Base-by-base conservation (phyloP, 1,140 invertebrate genomes). In the Sycophila sp. region DNA sequence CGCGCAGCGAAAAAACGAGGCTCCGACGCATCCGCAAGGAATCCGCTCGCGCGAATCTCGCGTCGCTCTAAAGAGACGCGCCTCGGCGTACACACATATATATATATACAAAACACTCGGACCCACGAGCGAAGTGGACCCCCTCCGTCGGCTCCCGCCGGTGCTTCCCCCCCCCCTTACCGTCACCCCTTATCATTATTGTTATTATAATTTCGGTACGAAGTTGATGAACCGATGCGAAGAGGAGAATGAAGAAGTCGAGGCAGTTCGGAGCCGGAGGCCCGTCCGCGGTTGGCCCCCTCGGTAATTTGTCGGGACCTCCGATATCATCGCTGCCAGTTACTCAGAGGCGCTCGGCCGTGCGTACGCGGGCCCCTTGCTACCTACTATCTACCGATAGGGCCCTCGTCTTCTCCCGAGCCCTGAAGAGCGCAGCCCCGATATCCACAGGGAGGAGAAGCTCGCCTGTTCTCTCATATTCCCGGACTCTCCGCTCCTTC, bases 241-340 rank as follows among this genome's bases (percentile, higher is more conserved):
- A 24, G 47, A 49, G 30, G 24, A 47, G 38, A 59, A 36, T 66
- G 51, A 65, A 53, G 47, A 65, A 65, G 28, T 53, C 32, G 47
- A 51, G n/a, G 40, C 36, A 4, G 38, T 2, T n/a, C n/a, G 2
- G 38, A 17, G 59, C 59, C 59, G 11, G 42, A 24, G 36, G 38
- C 49, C 15, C 17, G 38, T 42, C 45, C 64, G 51, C 11, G 64
- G 51, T 66, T 66, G 51, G 51, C 65, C 55, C 65, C 28, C 53
- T 40, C n/a, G 68, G 68, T 70, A 70, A 70, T 70, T 70, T 70
- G 68, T 63, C 56, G 68, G 60, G 49, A 38, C 36, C 26, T n/a
- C 36, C 26, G 59, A 70, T 70, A 70, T 70, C 59, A 70, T 63
- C 68, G 59, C 59, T 40, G 56, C 34, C 49, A 69, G 67, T 69